These are phyloP conservation scores for Bursaphelenchus okinawaensis DNA, from an alignment of 2,888 invertebrate species.

Conservation along the genomic window DNA sequence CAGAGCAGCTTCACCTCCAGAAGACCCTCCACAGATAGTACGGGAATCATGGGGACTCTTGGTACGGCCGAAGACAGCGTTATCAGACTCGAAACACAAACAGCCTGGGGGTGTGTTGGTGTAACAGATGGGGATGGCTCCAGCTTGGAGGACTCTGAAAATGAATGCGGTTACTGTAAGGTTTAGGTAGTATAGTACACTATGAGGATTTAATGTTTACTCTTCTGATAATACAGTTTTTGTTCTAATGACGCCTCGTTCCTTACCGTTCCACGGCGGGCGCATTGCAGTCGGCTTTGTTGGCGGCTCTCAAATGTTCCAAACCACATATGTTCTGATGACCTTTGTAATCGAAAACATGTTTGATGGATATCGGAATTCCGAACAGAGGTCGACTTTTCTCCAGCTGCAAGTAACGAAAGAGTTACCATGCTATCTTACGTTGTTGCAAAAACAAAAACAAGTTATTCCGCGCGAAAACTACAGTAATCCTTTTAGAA, in stretches of 20 bases:
- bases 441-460: too few species aligned
- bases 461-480: too few species aligned
- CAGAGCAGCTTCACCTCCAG: conserved; percentile 73
- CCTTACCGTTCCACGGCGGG: background rate
- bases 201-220: too few species aligned
- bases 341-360: background rate
- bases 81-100: conserved; percentile 77
- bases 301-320: background rate
- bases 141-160: background rate
- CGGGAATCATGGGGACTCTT: conserved; percentile 74
- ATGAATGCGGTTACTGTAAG: background rate
- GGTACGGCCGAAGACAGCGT: conserved; percentile 72
- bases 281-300: background rate
- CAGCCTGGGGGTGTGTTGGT: conserved; percentile 72
- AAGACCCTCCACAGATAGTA: conserved; percentile 76
- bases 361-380: background rate
- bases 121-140: conserved; percentile 66
- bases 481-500: too few species aligned
- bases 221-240: background rate
- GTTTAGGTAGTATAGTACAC: too few species aligned
- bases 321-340: background rate
- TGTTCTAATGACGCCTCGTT: background rate
- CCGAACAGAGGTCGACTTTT: background rate
- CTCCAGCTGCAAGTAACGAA: background rate
- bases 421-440: background rate